Conservation (phyloP, 2,113 vertebrate genomes). For the Psephotus haematonotus region DNA sequence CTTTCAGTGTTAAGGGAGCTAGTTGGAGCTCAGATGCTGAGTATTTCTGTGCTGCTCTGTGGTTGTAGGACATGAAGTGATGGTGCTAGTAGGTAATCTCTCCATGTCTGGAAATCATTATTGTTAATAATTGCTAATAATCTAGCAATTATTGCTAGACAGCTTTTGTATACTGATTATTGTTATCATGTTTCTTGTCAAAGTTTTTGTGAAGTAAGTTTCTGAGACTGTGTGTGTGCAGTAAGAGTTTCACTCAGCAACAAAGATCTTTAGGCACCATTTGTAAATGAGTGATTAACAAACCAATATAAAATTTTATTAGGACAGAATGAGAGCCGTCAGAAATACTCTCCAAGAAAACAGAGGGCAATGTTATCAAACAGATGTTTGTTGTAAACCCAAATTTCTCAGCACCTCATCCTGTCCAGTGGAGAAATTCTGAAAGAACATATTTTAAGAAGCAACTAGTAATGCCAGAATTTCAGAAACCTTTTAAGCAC, state of each 20-base stretch:
- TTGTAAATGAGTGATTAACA: neutral
- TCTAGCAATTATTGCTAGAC: no score
- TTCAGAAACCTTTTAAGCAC: neutral
- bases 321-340: neutral
- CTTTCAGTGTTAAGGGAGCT: neutral
- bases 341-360: neutral
- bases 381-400: neutral
- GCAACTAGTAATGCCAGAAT: neutral
- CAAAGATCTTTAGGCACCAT: neutral
- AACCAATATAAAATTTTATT: neutral
- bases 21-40: neutral
- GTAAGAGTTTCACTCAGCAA: neutral
- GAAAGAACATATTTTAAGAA: neutral
- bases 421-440: neutral
- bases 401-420: neutral
- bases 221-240: neutral
- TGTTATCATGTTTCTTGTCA: neutral
- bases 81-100: neutral
- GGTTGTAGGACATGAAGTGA: neutral
- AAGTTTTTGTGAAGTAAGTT: neutral
- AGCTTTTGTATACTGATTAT: neutral
- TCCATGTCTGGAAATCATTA: neutral
- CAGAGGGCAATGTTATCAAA: neutral
- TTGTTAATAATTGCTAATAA: neutral
- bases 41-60: neutral